Evolutionary conservation across 2,888 invertebrate species (phyloP).

Genomic region (Cryptus viduatorius): DNA sequence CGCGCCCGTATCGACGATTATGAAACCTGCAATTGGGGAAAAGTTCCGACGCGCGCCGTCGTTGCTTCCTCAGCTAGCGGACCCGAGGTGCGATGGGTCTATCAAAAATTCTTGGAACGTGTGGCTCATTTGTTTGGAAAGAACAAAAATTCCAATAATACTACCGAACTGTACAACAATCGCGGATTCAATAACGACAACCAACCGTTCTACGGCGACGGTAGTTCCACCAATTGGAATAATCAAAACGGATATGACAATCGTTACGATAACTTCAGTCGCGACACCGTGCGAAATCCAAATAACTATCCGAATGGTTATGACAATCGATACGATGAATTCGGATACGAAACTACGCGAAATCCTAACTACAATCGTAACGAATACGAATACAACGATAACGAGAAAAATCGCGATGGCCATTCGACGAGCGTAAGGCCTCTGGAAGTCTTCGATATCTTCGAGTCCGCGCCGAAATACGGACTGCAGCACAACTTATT

Average conservation of each 20-base stretch:
- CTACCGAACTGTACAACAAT: constrained; percentile 73
- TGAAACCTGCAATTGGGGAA: constrained; percentile 93
- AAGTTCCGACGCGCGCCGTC: constrained; percentile 93
- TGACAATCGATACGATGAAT: constrained; percentile 57
- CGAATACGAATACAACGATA: constrained; percentile 58
- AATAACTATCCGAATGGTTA: constrained; percentile 55
- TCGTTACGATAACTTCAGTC: constrained; percentile 33
- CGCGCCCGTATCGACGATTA: constrained; percentile 90
- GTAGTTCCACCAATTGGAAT: constrained; percentile 52
- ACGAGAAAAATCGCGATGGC: constrained; percentile 23
- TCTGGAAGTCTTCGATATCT: constrained; percentile 90
- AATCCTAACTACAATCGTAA: constrained; percentile 63
- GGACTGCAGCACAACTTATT: constrained; percentile 91
- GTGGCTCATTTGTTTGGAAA: constrained; percentile 84
- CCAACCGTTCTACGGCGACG: constrained; percentile 71
- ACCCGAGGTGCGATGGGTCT: constrained; percentile 86
- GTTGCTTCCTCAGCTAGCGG: constrained; percentile 94
- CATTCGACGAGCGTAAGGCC: constrained; percentile 83
- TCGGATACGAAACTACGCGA: constrained; percentile 40
- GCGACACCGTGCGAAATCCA: background rate
- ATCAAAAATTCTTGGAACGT: constrained; percentile 89
- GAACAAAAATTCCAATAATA: constrained; percentile 66
- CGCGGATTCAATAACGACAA: constrained; percentile 67
- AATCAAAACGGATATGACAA: constrained; percentile 53
- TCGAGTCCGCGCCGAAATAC: constrained; percentile 90